Evolutionary conservation across 2,888 invertebrate species (phyloP), one percentile per base, ranked within the genome.

Genomic region (Drosophila mulleri): DNA sequence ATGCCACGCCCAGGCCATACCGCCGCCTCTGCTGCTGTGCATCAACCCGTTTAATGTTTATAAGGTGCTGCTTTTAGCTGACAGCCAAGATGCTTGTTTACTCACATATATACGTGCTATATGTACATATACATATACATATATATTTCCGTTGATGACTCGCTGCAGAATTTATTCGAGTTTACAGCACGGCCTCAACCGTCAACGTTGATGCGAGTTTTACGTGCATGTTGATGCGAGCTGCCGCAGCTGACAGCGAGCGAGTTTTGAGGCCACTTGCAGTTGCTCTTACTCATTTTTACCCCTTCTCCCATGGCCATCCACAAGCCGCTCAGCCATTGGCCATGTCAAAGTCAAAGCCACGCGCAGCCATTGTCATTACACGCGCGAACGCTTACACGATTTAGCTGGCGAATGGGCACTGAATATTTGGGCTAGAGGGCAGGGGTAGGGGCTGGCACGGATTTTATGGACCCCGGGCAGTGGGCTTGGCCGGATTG

Each of bases 1-100:
- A n/a, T 37, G 7, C 26, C 18, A 16, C 14, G n/a, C 44, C 18
- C 26, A 12, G 1, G 11, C 12, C 32, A 32, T 32, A 0, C 18
- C 11, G 2, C n/a, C 23, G 14, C 23, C n/a, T 23, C 2, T 12
- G 23, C 47, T 42, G n/a, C 26, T 56, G 56, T 37, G 29, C 53
- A 72, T 58, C 58, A 67, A n/a, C 57, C 62, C 67, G 63, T 79
- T 85, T 89, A 81, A 89, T 84, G 82, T 89, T 84, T 84, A 89
- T 84, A 87, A 89, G 84, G 84, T 87, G 87, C 75, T 88, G 89
- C 89, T 84, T 81, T 83, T 85, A 88, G 88, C 83, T 71, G 82
- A 56, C 78, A 86, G 86, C 73, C 83, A 67, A 74, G 75, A 78
- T 78, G 71, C 76, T 87, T 81, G 72, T 75, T 81, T 80, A 26